Evolutionary conservation across 1,140 invertebrate genomes (phyloP).

Genomic region (Orussus abietinus): DNA sequence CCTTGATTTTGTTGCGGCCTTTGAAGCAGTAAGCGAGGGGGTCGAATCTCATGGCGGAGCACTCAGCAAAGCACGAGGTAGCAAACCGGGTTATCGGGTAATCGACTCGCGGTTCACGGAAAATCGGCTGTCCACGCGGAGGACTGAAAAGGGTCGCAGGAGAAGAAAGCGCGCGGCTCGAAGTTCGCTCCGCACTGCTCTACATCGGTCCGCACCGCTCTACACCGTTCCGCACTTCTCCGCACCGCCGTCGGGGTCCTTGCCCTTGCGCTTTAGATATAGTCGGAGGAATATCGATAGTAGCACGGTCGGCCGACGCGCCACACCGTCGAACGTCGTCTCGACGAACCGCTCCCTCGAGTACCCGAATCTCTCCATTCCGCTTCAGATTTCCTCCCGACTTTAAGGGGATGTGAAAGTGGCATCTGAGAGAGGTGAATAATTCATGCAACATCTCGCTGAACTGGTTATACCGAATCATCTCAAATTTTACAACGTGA

Average conservation of each 20-base stretch:
- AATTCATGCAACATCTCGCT: too few species aligned
- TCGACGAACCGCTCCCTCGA: too few species aligned
- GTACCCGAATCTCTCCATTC: too few species aligned
- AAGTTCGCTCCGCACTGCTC: conserved; percentile 31
- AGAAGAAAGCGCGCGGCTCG: conserved; percentile 14
- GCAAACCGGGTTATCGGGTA: neutral
- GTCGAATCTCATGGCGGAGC: conserved; percentile 36
- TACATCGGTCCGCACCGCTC: too few species aligned
- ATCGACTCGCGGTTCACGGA: too few species aligned
- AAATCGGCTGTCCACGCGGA: too few species aligned
- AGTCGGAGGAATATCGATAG: conserved; percentile 46
- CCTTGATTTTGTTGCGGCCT: conserved; percentile 38
- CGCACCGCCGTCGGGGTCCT: conserved; percentile 41
- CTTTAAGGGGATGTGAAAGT: too few species aligned
- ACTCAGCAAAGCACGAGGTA: conserved; percentile 10
- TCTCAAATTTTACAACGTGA: too few species aligned
- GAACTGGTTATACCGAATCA: too few species aligned
- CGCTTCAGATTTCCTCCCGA: too few species aligned
- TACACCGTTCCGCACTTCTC: conserved; percentile 29
- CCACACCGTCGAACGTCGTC: conserved; percentile 5
- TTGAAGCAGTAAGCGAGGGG: conserved; percentile 37
- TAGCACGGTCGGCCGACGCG: conserved; percentile 17
- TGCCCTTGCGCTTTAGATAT: conserved; percentile 44
- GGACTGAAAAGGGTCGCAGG: too few species aligned
- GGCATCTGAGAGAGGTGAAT: too few species aligned